Base-by-base conservation (phyloP, 1,140 invertebrate genomes). In the Sarcophaga bullata region DNA sequence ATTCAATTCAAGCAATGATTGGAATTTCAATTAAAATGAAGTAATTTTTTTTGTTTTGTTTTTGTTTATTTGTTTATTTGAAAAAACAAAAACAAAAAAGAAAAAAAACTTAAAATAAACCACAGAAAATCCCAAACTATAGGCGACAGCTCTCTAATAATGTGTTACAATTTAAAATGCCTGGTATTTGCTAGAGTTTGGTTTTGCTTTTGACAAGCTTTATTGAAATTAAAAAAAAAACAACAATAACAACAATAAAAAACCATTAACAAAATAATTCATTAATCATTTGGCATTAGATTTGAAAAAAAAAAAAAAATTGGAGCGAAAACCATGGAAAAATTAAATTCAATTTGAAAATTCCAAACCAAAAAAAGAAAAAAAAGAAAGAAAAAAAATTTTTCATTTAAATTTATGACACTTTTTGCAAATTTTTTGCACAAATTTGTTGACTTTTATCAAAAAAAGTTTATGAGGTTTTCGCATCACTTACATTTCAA, bases 131-230 rank as follows among this genome's bases (percentile, higher is more conserved):
- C 10, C 50, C 50, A 52, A 52, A 52, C 13, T 37, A 37, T 37
- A 37, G 25, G 25, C 25, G 25, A 37, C 25, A 37, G 25, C 25
- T 37, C 25, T 37, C 25, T 37, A 37, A 37, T 58, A 58, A 58
- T 58, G 54, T 58, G 54, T n/a, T 58, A 58, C 54, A 58, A 58
- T 58, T 58, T 58, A 58, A 58, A 58, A 58, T 58, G n/a, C 54
- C 13, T 15, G 7, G 54, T 2, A 4, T 37, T 37, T 37, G 25
- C n/a, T 58, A 1, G 1, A 37, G 25, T 1, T 4, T 37, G 25
- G 25, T 37, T 37, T 37, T 37, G 25, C 4, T 37, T 37, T 37
- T 37, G 25, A 37, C 25, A 58, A 58, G n/a, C 11, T 58, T 58
- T 58, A n/a, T 15, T n/a, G 6, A 58, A 15, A 58, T n/a, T 13